Conservation (phyloP, 1,140 invertebrate species). For the Formica exsecta region DNA sequence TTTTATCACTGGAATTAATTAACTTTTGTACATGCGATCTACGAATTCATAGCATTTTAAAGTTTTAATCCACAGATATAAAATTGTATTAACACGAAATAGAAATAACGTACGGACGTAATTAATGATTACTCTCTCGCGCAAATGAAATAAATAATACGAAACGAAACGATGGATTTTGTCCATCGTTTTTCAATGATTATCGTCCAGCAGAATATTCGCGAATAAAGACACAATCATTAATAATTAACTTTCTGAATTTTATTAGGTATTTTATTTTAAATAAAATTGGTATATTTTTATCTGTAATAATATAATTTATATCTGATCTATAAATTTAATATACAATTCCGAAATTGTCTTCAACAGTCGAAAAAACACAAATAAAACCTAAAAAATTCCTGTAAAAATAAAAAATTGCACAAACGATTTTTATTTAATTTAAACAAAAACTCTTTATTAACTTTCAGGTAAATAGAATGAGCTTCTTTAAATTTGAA, state of each 20-base stretch:
- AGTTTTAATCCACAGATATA: conserved; percentile 5
- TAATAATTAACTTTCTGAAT: conserved; percentile 53
- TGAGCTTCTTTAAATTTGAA: not conserved
- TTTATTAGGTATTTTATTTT: not conserved
- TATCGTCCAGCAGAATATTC: not conserved
- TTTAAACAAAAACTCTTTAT: not conserved
- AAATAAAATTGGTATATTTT: not conserved
- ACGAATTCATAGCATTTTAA: conserved; percentile 13
- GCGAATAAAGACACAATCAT: conserved; percentile 29
- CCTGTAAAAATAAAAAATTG: conserved; percentile 6
- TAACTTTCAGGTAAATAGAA: not conserved
- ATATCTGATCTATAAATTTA: conserved; percentile 5
- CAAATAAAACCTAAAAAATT: conserved; percentile 20
- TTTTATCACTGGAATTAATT: conserved; percentile 48
- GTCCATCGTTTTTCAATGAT: not conserved
- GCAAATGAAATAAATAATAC: conserved; percentile 25
- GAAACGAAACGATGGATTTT: not conserved
- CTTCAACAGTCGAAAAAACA: conserved; percentile 5
- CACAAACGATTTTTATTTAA: conserved; percentile 7
- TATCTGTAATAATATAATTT: not conserved
- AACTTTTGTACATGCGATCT: not conserved
- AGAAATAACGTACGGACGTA: conserved; percentile 22
- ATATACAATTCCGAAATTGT: not conserved
- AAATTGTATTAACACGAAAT: conserved; percentile 19
- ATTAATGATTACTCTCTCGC: conserved; percentile 43